Conservation (phyloP, 2,113 vertebrate genomes). For the Anas platyrhynchos region DNA sequence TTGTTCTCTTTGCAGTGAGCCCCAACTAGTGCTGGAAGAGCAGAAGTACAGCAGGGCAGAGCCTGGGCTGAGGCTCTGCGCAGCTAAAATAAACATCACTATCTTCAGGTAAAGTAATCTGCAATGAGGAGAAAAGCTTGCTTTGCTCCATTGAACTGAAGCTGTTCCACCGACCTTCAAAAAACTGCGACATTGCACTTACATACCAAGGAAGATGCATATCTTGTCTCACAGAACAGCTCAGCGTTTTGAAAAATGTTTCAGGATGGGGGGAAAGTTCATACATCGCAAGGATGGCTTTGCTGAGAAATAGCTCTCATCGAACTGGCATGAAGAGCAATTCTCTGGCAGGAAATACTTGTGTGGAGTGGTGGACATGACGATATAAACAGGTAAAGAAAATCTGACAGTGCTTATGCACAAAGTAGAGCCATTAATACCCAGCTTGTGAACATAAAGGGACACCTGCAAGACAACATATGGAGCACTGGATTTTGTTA, state of each 20-base stretch:
- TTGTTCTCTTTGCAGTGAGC: conserved; percentile 71
- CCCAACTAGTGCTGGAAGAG: conserved; percentile 68
- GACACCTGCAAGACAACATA: conserved; percentile 55
- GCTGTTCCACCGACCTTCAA: neutral
- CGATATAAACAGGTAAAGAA: conserved; percentile 38
- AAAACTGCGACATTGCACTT: rapidly evolving
- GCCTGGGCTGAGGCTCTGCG: neutral
- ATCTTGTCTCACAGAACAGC: neutral
- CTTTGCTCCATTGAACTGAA: neutral
- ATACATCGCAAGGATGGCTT: neutral
- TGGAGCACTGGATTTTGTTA: conserved; percentile 63
- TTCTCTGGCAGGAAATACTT: neutral
- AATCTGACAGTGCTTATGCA: conserved; percentile 24
- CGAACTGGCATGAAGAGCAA: neutral
- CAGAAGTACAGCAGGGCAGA: neutral
- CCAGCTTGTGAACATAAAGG: conserved; percentile 36
- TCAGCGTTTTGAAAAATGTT: neutral
- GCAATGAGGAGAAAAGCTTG: rapidly evolving
- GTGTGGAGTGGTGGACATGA: neutral
- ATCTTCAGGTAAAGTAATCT: rapidly evolving
- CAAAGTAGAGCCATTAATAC: conserved; percentile 42
- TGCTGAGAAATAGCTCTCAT: neutral
- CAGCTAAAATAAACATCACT: neutral
- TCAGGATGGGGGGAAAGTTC: neutral
- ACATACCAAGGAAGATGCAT: rapidly evolving